phyloP scores from a whole-genome alignment of 2,888 invertebrate genomes.

The Criorhina ranunculi region DNA sequence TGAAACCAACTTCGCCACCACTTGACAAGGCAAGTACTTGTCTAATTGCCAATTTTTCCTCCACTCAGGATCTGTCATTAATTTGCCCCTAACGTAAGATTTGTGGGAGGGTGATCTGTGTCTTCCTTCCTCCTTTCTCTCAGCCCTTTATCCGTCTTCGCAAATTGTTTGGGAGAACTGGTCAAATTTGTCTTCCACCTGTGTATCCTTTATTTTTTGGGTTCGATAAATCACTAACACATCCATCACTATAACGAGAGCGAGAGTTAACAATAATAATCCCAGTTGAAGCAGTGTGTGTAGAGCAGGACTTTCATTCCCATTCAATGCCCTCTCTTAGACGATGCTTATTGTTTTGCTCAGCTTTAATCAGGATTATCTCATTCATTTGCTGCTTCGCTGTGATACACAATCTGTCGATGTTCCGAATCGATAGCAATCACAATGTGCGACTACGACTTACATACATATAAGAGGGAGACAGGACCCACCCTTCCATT shows the following conservation, averaged over 20 bases:
- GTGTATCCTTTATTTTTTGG: background rate
- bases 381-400: constrained; percentile 42
- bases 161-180: background rate
- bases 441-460: constrained; percentile 9
- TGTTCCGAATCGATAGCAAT: constrained; percentile 46
- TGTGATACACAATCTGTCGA: constrained; percentile 45
- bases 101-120: background rate
- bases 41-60: constrained; percentile 64
- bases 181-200: constrained; percentile 37
- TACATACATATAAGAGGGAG: too few relatives aligned
- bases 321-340: background rate
- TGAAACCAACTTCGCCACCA: constrained; percentile 25
- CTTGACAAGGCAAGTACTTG: constrained; percentile 55
- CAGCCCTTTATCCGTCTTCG: too few relatives aligned
- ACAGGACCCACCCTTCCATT: background rate
- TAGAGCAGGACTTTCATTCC: background rate
- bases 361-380: constrained; percentile 48
- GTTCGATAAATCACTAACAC: constrained; percentile 26
- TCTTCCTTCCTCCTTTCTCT: too few relatives aligned
- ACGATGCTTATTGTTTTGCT: constrained; percentile 35
- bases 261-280: constrained; percentile 18
- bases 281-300: background rate
- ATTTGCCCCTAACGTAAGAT: constrained; percentile 21
- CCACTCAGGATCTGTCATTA: constrained; percentile 12
- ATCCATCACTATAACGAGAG: constrained; percentile 21